phyloP scores from a whole-genome alignment of 2,888 invertebrate genomes.

The Apoderus coryli region DNA sequence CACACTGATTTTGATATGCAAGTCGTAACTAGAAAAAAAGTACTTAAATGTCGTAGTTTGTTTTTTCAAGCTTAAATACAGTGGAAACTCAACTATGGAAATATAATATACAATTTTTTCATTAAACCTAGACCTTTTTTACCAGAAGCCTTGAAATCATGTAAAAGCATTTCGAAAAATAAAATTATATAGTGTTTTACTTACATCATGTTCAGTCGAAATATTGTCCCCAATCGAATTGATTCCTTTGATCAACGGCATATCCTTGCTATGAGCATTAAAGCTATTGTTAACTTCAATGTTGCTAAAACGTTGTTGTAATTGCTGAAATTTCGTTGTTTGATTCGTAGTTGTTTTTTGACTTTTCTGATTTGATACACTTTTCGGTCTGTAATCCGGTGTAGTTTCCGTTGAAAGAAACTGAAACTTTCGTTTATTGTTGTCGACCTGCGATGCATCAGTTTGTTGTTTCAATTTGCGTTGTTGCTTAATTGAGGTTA shows the following conservation, averaged over 20 bases:
- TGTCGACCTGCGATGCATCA: conserved; percentile 47
- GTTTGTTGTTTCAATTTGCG: conserved; percentile 26
- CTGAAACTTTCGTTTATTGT: conserved; percentile 74
- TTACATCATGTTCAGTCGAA: conserved; percentile 43
- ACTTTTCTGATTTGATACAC: conserved; percentile 43
- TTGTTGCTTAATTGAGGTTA: conserved; percentile 20
- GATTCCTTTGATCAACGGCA: conserved; percentile 43
- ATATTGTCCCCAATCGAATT: conserved; percentile 42
- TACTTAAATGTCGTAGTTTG: no score
- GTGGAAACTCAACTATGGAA: no score
- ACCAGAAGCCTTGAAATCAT: not conserved
- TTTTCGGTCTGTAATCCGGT: conserved; percentile 70
- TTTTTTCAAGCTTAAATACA: no score
- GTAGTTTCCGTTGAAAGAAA: conserved; percentile 75
- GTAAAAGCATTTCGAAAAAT: conserved; percentile 1
- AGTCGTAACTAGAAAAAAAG: conserved; percentile 46
- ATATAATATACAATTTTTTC: no score
- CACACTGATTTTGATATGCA: conserved; percentile 63
- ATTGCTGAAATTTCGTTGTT: conserved; percentile 65
- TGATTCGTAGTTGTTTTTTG: conserved; percentile 65
- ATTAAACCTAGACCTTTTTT: no score
- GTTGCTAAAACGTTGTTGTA: conserved; percentile 61
- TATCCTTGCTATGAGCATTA: no score
- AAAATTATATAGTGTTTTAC: no score
- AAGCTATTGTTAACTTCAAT: conserved; percentile 33